phyloP scores from a whole-genome alignment of 1,140 invertebrate species.

The Latrodectus geometricus region DNA sequence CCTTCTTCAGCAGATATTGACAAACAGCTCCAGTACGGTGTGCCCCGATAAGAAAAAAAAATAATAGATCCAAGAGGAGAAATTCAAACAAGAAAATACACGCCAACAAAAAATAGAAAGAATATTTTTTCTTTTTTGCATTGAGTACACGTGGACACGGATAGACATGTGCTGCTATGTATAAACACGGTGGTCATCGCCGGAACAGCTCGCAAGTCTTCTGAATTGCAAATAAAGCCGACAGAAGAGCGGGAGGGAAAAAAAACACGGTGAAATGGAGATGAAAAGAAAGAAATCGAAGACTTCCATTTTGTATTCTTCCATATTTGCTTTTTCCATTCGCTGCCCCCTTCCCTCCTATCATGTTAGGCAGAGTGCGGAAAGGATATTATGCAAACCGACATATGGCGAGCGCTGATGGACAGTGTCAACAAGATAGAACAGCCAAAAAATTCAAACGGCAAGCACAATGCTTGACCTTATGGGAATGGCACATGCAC shows the following conservation, averaged over 20 bases:
- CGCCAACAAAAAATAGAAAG: neutral
- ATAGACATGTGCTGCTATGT: constrained; percentile 56
- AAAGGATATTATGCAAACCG: constrained; percentile 61
- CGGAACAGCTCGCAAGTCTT: constrained; percentile 19
- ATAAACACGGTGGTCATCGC: constrained; percentile 50
- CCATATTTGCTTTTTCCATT: constrained; percentile 50
- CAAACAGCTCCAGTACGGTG: constrained; percentile 23
- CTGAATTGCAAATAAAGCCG: constrained; percentile 55
- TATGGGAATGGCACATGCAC: constrained; percentile 12
- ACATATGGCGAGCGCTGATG: constrained; percentile 49
- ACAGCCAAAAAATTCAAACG: constrained; percentile 52
- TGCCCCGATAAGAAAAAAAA: neutral
- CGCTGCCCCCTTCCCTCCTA: neutral
- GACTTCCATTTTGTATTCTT: constrained; percentile 48
- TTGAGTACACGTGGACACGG: constrained; percentile 50
- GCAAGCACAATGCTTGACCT: constrained; percentile 54
- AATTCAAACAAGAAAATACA: too few relatives aligned
- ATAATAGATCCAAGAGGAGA: neutral
- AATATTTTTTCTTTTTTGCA: constrained; percentile 14
- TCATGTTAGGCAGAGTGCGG: constrained; percentile 48
- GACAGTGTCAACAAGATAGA: constrained; percentile 58
- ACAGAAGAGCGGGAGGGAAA: neutral
- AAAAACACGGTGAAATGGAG: neutral
- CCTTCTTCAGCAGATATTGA: constrained; percentile 14
- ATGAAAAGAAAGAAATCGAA: constrained; percentile 41